Evolutionary conservation across 2,797 vertebrate genomes (phyloP).

Genomic region (Choloepus didactylus): DNA sequence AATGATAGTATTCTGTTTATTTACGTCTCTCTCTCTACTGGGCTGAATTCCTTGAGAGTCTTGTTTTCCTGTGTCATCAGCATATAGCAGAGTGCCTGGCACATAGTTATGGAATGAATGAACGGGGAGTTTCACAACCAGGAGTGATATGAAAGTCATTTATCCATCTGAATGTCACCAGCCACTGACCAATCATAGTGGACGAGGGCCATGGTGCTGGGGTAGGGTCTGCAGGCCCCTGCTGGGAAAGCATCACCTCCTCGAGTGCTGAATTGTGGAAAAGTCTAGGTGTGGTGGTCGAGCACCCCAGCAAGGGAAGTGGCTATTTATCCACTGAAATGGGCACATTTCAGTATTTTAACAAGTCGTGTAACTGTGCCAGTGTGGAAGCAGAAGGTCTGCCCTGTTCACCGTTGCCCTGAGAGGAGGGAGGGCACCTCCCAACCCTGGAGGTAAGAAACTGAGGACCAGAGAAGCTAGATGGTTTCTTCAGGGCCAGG

Average conservation of each 20-base stretch:
- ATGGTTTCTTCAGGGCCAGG: neutral
- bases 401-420: neutral
- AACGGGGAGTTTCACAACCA: neutral
- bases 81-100: neutral
- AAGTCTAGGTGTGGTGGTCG: neutral
- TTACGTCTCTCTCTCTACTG: neutral
- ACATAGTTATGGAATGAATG: neutral
- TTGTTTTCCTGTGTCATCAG: neutral
- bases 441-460: neutral
- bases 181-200: neutral
- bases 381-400: too few relatives aligned
- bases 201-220: too few relatives aligned
- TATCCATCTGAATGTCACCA: neutral
- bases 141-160: neutral
- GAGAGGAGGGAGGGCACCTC: neutral
- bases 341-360: neutral
- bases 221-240: too few relatives aligned
- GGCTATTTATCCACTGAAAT: neutral
- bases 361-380: neutral
- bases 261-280: neutral
- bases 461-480: neutral
- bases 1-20: neutral
- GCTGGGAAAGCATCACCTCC: too few relatives aligned
- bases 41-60: neutral
- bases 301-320: neutral